Conservation (phyloP, 2,113 vertebrate genomes). For the Antechinus flavipes region DNA sequence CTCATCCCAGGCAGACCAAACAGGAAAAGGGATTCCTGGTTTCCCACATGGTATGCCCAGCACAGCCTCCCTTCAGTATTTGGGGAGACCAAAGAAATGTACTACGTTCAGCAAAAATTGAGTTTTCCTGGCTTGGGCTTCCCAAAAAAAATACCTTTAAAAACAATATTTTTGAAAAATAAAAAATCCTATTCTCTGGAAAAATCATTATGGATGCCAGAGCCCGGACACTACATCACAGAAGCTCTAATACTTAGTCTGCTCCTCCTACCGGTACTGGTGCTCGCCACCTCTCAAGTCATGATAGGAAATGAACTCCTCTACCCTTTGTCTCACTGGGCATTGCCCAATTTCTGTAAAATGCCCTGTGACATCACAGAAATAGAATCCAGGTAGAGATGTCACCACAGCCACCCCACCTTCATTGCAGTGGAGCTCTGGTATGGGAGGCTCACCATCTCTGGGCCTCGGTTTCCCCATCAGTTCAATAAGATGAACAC, state of each 20-base stretch:
- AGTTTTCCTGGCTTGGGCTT: not conserved
- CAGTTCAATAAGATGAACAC: not conserved
- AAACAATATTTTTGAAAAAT: not conserved
- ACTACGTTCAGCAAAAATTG: not conserved
- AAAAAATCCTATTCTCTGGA: constrained; percentile 24
- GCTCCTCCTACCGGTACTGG: not conserved
- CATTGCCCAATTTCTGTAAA: not conserved
- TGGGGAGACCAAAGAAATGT: not conserved
- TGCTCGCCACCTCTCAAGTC: not conserved
- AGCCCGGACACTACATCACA: not conserved
- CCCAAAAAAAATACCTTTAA: not conserved
- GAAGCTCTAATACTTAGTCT: not conserved
- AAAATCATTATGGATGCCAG: constrained; percentile 13
- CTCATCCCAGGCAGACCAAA: not conserved
- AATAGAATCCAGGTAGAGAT: not conserved
- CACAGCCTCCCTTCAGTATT: not conserved
- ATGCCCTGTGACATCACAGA: not conserved
- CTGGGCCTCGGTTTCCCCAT: not conserved
- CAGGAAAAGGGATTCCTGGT: not conserved
- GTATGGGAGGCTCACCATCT: not conserved
- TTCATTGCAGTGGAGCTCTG: not conserved
- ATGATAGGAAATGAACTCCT: not conserved
- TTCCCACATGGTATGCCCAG: not conserved
- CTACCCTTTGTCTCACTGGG: not conserved
- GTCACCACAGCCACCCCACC: not conserved